Percentiles rank a stretch among this genome's conserved stretches.
phyloP scores from a whole-genome alignment of 2,113 vertebrate species.

The Redunca redunca region DNA sequence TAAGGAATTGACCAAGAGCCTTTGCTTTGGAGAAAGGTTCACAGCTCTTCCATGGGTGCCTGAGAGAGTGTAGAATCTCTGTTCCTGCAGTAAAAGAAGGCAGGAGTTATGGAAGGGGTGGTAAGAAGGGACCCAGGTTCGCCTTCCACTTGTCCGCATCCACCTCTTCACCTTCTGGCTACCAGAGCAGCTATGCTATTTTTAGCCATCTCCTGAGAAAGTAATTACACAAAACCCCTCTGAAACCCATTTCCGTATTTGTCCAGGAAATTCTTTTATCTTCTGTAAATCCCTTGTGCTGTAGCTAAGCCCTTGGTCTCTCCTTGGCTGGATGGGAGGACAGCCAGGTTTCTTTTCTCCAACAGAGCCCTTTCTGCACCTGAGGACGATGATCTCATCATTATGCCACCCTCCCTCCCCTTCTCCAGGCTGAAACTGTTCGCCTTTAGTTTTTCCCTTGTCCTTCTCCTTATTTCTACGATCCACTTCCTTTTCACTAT shows the following conservation, averaged over 20 bases:
- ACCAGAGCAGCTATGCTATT: conserved; percentile 23
- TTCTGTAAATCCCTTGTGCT: conserved; percentile 44
- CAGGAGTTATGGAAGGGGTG: not conserved
- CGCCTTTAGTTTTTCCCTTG: not conserved
- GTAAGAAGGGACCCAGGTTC: not conserved
- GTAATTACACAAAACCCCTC: conserved; percentile 47
- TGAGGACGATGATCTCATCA: not conserved
- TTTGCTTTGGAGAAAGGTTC: conserved; percentile 61
- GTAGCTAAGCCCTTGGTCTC: conserved; percentile 53
- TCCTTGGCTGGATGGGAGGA: conserved; percentile 34
- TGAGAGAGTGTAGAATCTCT: not conserved
- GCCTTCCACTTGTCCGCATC: not conserved
- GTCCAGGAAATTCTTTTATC: conserved; percentile 49
- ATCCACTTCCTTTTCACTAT: conserved; percentile 7
- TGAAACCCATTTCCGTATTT: conserved; percentile 47
- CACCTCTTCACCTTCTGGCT: not conserved
- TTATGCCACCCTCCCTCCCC: not conserved
- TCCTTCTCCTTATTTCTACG: not conserved
- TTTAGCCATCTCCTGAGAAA: conserved; percentile 53
- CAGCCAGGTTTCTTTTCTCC: conserved; percentile 9
- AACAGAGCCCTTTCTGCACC: conserved; percentile 27
- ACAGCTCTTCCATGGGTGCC: not conserved
- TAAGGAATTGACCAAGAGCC: conserved; percentile 45
- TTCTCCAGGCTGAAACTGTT: not conserved
- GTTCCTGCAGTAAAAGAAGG: not conserved